Evolutionary conservation across 1,140 invertebrate species (phyloP), one percentile per base, ranked within the genome.

Genomic region (Ips typographus): DNA sequence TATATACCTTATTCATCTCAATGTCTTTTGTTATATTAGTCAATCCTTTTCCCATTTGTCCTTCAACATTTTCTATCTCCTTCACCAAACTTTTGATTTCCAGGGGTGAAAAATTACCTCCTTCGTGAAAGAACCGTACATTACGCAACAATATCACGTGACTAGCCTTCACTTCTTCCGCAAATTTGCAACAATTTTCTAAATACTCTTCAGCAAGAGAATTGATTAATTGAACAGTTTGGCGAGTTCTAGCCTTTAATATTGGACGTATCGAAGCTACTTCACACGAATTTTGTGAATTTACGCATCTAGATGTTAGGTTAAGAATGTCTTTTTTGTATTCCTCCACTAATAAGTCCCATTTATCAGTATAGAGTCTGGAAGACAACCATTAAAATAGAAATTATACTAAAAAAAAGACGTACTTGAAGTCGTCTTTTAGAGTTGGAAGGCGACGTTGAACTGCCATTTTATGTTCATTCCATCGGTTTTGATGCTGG

Each of bases 121-220:
- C 65, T 60, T 74, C 71, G 36, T 63, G 64, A 68, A 74, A 74
- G 7, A 72, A 65, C 55, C 63, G 60, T 36, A 65, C 59, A 8
- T 53, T 59, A 44, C 62, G n/a, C 1, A 53, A 8, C 41, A 56
- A 65, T 41, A 55, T 42, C 57, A 64, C 42, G 53, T 70, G 40
- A n/a, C 38, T 42, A 2, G 51, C 43, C 52, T 70, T 67, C 5
- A 72, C 37, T 5, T 51, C 36, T 39, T 72, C 47, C 2, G 69
- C 43, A 65, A 71, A 59, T 3, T 53, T n/a, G 6, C 42, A 36
- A 44, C 59, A 58, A 2, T 58, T 69, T 42, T 43, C 40, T 3
- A 43, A 40, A 68, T 73, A 71, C 8, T 71, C 53, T 3, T 42
- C 38, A 4, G 40, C 37, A 40, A 61, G 6, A 7, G 57, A 22